Evolutionary conservation across 30 jellyfish, hydroid and myxozoan species (phyloP), one percentile per base, ranked within the genome.

Genomic region (Chironex yamaguchii): DNA sequence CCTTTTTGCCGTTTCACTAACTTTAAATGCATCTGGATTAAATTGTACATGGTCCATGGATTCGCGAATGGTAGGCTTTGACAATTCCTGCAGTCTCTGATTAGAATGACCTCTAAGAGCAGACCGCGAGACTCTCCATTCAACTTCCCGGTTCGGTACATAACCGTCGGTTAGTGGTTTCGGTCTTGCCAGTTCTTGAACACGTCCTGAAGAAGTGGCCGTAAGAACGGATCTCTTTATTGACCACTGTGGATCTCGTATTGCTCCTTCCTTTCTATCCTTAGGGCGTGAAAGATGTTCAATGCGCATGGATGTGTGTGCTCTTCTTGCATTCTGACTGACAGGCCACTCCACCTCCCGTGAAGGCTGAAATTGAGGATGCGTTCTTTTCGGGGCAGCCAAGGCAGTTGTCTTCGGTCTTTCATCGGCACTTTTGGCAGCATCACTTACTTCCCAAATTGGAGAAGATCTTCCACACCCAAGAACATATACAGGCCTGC

Each of bases 391-490:
- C n/a, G 98, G 96, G 32, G 31, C 32, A 17, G 98, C 90, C 6
- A 93, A 77, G 42, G 85, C 87, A 36, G 50, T 62, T 0, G 78
- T 73, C 6, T 73, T 68, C 20, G 79, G 86, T 51, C 91, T 68
- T 26, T 53, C 93, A 17, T 28, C 50, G n/a, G 93, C 93, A 31
- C 27, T 67, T 79, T 82, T 82, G 4, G 97, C 97, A 0, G 75
- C 75, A 20, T 67, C 87, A 63, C 96, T 88, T 20, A 93, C 94
- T 4, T 62, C 96, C 98, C 98, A 93, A 21, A 93, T 87, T 0
- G 98, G 96, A 0, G 98, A 93, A 1, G 98, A 88, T 33, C 98
- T 51, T 29, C 98, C 98, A 69, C 98, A 93, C 3, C 97, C 98
- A 52, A 93, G 97, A 29, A 89, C 91, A 53, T 93, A 81, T 27